phyloP scores from a whole-genome alignment of 2,797 vertebrate species.

The Acanthis flammea region DNA sequence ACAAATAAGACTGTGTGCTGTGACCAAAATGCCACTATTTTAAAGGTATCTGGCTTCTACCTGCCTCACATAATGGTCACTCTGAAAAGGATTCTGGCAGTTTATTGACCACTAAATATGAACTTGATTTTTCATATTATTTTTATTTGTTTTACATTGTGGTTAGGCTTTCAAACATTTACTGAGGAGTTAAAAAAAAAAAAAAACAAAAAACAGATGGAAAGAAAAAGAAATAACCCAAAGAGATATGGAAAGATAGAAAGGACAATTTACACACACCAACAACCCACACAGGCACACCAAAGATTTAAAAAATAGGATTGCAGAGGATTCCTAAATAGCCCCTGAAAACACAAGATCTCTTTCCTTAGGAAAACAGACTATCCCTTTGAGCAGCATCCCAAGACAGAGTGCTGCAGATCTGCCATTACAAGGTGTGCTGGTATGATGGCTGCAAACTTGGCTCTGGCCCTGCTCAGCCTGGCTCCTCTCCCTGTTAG shows the following conservation, averaged over 20 bases:
- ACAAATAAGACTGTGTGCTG: background rate
- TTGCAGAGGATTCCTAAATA: constrained; percentile 28
- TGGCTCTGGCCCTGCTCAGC: constrained; percentile 67
- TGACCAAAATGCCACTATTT: constrained; percentile 34
- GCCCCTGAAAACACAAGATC: constrained; percentile 28
- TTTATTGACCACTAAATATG: constrained; percentile 5
- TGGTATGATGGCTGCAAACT: constrained; percentile 68
- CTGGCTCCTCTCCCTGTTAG: constrained; percentile 82
- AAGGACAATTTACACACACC: background rate
- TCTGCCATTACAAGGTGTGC: constrained; percentile 80
- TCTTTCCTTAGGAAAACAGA: constrained; percentile 68
- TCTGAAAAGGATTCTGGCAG: constrained; percentile 31
- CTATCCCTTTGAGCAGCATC: constrained; percentile 68
- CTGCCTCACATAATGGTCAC: constrained; percentile 38
- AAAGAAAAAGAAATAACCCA: background rate
- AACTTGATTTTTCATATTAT: background rate
- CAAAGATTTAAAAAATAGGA: constrained; percentile 48
- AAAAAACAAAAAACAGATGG: background rate
- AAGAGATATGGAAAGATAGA: background rate
- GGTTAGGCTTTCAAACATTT: background rate
- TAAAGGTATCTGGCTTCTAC: constrained; percentile 47
- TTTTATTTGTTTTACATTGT: constrained; percentile 14
- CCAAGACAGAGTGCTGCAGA: constrained; percentile 61
- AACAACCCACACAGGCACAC: background rate
- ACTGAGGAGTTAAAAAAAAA: background rate